phyloP scores from a whole-genome alignment of 2,113 vertebrate species.

The Craseonycteris thonglongyai region DNA sequence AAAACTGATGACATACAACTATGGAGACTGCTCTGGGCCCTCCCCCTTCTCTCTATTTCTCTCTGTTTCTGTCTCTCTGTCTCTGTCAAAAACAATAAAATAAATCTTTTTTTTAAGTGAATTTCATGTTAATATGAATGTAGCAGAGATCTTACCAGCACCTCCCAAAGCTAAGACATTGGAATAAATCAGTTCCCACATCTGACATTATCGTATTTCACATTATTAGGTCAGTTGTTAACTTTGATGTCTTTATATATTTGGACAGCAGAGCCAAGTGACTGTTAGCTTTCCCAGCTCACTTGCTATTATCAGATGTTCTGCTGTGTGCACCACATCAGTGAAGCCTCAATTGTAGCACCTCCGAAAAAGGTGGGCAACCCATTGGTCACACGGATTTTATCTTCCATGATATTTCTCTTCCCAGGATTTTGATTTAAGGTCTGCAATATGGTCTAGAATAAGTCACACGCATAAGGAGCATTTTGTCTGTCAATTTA shows the following conservation, averaged over 20 bases:
- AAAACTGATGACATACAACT: too few species aligned
- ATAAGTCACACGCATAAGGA: not conserved
- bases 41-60: too few species aligned
- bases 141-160: too few species aligned
- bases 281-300: not conserved
- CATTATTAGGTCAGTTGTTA: slow-evolving; percentile 23
- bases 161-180: not conserved
- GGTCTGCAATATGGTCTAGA: not conserved
- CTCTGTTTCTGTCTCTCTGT: too few species aligned
- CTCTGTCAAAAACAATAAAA: too few species aligned
- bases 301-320: not conserved
- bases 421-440: not conserved
- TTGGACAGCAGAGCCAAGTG: not conserved
- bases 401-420: not conserved
- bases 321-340: not conserved
- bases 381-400: not conserved
- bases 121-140: too few species aligned
- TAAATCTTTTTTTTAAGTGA: too few species aligned
- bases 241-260: slow-evolving; percentile 11
- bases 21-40: too few species aligned
- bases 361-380: not conserved
- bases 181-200: not conserved
- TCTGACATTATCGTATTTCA: not conserved
- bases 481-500: not conserved
- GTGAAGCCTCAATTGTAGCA: not conserved